Base-by-base conservation (phyloP, 2,113 vertebrate species). In the Pomatorhinus ruficollis region DNA sequence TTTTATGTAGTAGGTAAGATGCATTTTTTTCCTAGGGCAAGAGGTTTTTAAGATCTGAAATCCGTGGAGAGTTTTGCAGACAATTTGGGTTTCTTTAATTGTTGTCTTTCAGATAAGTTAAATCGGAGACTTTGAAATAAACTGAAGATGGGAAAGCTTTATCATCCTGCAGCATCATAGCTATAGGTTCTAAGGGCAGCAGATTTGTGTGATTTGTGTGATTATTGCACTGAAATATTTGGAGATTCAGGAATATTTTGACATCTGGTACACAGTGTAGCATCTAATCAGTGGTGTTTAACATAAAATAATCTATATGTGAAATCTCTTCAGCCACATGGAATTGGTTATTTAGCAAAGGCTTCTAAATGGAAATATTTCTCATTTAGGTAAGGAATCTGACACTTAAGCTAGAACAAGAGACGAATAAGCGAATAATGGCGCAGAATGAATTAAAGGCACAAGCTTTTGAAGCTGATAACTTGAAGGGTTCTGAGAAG, bases 401-500 rank as follows among this genome's bases (percentile, higher is more conserved):
- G 85, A 96, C 98, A n/a, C 97, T 99, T 79, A 99, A 99, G 80
- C 77, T 98, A 64, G 99, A 99, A 11, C 99, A 99, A 91, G 99
- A 99, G 97, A 98, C 98, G 0, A 99, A 98, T 97, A 99, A 99
- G 78, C 98, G 99, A 15, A 76, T 98, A n/a, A 87, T 97, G 94
- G 95, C 98, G 83, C 99, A 99, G 97, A 99, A 94, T 64, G 99
- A 99, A 94, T 93, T 99, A 91, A 99, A 99, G 98, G 97, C 74
- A 30, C 99, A 99, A 85, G 98, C 97, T 42, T 98, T 99, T 97
- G 99, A 99, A 87, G 98, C 98, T 30, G 99, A 99, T 93, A 98
- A 99, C 52, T 98, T 99, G 71, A 98, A 99, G 93, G 98, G 99
- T 85, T 98, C 98, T 3, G 99, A 99, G 98, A 99, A 99, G 97